A percentile compares a stretch with the other conserved stretches of the same genome.
These are phyloP conservation scores for Riparia riparia DNA, from an alignment of 2,113 vertebrate species.

Conservation along the genomic window DNA sequence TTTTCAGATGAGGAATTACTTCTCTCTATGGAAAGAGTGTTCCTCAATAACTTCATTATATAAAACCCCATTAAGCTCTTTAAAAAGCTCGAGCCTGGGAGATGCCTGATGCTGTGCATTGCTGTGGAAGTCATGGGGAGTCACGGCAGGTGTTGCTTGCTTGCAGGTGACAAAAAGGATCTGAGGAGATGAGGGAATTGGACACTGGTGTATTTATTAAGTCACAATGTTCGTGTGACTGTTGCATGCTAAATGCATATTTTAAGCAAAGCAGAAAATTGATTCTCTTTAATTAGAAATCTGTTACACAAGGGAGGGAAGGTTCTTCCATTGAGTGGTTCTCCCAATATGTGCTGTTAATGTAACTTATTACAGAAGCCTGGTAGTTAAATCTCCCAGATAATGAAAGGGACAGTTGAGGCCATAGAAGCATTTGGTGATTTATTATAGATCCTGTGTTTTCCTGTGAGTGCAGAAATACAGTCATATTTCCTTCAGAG, in stretches of 20 bases:
- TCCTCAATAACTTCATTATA: neutral
- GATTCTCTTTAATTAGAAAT: constrained; percentile 57
- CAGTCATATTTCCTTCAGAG: neutral
- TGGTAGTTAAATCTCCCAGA: neutral
- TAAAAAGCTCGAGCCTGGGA: neutral
- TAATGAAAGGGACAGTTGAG: neutral
- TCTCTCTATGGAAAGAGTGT: constrained; percentile 41
- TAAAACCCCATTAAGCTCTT: constrained; percentile 43
- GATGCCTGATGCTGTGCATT: neutral
- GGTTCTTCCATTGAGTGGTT: neutral
- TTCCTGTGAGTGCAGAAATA: constrained; percentile 27
- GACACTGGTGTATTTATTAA: neutral
- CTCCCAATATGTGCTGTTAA: neutral
- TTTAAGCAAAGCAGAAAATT: neutral
- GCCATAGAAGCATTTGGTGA: neutral
- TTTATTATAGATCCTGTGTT: constrained; percentile 6
- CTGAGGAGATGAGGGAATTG: neutral
- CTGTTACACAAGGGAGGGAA: neutral
- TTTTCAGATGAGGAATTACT: constrained; percentile 8
- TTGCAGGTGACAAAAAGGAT: neutral
- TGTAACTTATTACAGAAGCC: neutral
- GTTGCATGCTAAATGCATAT: neutral
- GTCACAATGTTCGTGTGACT: neutral
- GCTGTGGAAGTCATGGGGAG: neutral
- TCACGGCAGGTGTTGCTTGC: neutral